Percentiles rank a stretch among this genome's conserved stretches.
These are phyloP conservation scores for Amphilophus citrinellus DNA, from an alignment of 2,113 vertebrate species.

Conservation along the genomic window DNA sequence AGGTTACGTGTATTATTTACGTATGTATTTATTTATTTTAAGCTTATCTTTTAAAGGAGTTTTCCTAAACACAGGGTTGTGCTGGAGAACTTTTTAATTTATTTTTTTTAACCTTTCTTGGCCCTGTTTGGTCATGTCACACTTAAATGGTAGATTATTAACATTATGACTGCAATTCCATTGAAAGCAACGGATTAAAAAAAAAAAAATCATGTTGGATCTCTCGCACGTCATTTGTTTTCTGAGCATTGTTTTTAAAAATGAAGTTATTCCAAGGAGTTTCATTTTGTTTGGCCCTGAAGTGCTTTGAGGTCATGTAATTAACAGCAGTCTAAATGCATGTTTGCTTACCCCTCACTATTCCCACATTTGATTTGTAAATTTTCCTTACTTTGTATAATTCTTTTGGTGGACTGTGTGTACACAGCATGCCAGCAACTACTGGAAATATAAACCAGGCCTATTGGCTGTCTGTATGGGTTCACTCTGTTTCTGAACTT, in stretches of 20 bases:
- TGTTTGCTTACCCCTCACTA: constrained; percentile 60
- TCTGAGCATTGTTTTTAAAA: constrained; percentile 15
- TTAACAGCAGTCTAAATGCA: constrained; percentile 61
- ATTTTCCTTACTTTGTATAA: constrained; percentile 23
- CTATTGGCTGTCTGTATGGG: neutral
- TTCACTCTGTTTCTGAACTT: constrained; percentile 13
- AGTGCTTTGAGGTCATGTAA: constrained; percentile 33
- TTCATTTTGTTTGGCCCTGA: constrained; percentile 29
- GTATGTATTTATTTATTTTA: neutral
- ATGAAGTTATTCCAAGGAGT: neutral
- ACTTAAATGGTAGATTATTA: neutral
- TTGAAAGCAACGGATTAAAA: constrained; percentile 64
- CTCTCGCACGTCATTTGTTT: constrained; percentile 19
- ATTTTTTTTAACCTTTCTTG: neutral
- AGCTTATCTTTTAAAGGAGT: neutral
- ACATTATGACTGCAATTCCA: constrained; percentile 22
- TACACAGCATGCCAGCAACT: constrained; percentile 41
- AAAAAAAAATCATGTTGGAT: neutral
- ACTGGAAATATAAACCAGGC: constrained; percentile 10
- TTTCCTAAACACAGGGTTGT: neutral
- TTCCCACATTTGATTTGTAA: constrained; percentile 39
- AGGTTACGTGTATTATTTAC: neutral
- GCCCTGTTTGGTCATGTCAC: neutral
- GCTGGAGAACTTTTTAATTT: neutral
- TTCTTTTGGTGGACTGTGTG: constrained; percentile 38